Conservation (phyloP, 1,140 invertebrate species). For the Pseudomyrmex flavicornis region DNA sequence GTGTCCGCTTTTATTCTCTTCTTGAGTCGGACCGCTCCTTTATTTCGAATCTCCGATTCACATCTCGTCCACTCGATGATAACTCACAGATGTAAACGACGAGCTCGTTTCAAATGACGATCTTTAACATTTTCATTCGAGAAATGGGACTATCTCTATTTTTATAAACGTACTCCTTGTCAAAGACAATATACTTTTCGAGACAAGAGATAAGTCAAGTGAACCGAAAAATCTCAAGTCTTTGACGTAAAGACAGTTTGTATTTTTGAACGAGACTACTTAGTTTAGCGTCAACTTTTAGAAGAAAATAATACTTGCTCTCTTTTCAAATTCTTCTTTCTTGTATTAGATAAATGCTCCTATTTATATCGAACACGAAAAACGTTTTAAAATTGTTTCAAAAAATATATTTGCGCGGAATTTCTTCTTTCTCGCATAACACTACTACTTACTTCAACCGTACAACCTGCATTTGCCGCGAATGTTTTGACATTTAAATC, state of each 20-base stretch:
- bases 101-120: constrained; percentile 20
- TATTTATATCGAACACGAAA: too few species aligned
- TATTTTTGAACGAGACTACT: too few species aligned
- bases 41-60: constrained; percentile 43
- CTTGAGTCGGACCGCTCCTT: neutral
- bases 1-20: constrained; percentile 14
- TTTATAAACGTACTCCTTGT: constrained; percentile 23
- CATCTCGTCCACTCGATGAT: neutral
- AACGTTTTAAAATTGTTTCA: neutral
- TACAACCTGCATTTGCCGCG: neutral
- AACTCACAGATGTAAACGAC: constrained; percentile 21
- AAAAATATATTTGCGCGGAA: neutral
- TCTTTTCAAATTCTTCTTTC: too few species aligned
- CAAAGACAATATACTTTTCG: neutral
- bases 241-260: too few species aligned
- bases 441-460: neutral
- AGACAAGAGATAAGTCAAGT: neutral
- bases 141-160: constrained; percentile 20
- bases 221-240: too few species aligned
- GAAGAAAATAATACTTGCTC: too few species aligned
- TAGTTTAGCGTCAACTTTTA: too few species aligned
- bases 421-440: neutral
- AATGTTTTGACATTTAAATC: constrained; percentile 51
- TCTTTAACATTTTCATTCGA: neutral
- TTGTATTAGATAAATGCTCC: too few species aligned